These are phyloP conservation scores for Melinopterus prodromus DNA, from an alignment of 2,888 invertebrate genomes.

Conservation along the genomic window DNA sequence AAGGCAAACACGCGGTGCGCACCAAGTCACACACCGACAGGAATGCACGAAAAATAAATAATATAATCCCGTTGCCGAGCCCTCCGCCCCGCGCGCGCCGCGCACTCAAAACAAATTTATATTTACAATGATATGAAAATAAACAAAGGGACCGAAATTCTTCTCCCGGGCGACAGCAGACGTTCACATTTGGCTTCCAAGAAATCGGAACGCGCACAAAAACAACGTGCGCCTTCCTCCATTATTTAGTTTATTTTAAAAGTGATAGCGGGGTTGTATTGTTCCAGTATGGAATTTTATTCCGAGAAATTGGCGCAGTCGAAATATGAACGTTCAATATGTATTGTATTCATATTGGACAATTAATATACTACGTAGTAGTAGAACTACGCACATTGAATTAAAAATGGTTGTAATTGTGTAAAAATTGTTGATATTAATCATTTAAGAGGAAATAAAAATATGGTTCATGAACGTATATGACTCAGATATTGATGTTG, in stretches of 20 bases:
- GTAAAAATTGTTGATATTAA: no score
- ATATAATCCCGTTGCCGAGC: constrained; percentile 27
- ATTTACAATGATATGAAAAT: constrained; percentile 45
- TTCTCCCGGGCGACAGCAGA: constrained; percentile 28
- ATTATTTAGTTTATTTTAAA: not conserved
- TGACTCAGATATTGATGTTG: no score
- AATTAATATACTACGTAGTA: no score
- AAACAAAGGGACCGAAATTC: constrained; percentile 38
- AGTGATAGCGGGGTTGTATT: not conserved
- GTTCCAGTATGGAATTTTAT: not conserved
- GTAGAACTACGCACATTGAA: no score
- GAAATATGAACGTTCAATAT: not conserved
- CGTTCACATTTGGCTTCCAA: constrained; percentile 29
- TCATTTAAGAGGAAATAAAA: no score
- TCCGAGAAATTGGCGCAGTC: not conserved
- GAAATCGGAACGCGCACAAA: not conserved
- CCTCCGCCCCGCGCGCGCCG: constrained; percentile 14
- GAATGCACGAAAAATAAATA: constrained; percentile 40
- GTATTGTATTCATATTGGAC: not conserved
- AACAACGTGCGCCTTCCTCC: not conserved
- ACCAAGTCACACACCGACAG: constrained; percentile 30
- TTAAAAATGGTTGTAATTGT: no score
- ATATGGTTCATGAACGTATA: no score
- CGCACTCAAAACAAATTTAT: constrained; percentile 37
- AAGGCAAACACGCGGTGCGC: constrained; percentile 40